Percentiles rank a stretch among this genome's conserved stretches.
phyloP scores from a whole-genome alignment of 2,797 vertebrate species.

The Takifugu rubripes region DNA sequence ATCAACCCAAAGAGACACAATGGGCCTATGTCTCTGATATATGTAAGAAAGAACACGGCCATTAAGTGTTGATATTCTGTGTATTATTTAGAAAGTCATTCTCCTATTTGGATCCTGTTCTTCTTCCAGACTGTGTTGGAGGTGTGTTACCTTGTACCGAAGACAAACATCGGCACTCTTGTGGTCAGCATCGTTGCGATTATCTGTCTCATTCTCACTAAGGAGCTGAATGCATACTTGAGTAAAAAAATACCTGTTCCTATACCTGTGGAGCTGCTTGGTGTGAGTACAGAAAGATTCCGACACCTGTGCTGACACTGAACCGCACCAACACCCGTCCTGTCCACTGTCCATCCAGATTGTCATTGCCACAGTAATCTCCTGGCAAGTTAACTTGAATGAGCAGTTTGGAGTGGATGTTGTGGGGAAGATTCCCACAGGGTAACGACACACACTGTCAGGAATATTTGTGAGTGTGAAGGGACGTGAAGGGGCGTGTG shows the following conservation, averaged over 20 bases:
- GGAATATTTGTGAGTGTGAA: background rate
- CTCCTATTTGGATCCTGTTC: background rate
- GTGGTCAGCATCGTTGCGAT: slow-evolving; percentile 84
- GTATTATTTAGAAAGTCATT: background rate
- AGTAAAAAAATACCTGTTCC: slow-evolving; percentile 80
- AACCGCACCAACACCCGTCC: background rate
- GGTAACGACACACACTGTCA: slow-evolving; percentile 73
- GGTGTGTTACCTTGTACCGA: slow-evolving; percentile 76
- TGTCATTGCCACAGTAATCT: slow-evolving; percentile 83
- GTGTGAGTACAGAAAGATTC: slow-evolving; percentile 68
- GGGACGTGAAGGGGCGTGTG: background rate
- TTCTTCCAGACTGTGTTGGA: slow-evolving; percentile 81
- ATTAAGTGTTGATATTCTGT: background rate
- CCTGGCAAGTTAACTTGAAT: slow-evolving; percentile 75
- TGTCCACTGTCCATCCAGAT: slow-evolving; percentile 67
- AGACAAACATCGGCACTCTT: slow-evolving; percentile 81
- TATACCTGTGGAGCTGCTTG: slow-evolving; percentile 87
- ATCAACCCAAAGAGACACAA: slow-evolving; percentile 69
- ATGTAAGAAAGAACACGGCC: slow-evolving; percentile 55
- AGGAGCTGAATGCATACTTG: slow-evolving; percentile 82
- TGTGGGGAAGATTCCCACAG: slow-evolving; percentile 86
- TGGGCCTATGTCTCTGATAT: slow-evolving; percentile 77
- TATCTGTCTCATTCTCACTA: slow-evolving; percentile 75
- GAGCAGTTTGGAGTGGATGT: slow-evolving; percentile 76
- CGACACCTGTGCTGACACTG: background rate